Conservation (phyloP, 2,888 invertebrate species). For the Amphipyra tragopoginis region DNA sequence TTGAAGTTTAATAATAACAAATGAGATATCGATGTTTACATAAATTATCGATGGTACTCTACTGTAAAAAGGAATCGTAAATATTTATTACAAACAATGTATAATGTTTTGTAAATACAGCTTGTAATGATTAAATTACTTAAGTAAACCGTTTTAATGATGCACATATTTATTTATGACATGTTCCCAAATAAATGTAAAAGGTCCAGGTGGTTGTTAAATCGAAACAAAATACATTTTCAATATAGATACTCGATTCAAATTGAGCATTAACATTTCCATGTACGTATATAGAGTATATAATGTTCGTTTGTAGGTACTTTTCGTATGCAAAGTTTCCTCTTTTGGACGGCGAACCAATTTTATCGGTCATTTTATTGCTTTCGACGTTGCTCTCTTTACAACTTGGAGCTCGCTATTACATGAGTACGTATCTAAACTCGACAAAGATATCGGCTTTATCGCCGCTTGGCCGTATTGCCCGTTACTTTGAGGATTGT, state of each 20-base stretch:
- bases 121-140: conserved; percentile 6
- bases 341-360: conserved; percentile 61
- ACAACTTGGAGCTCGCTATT: conserved; percentile 58
- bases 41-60: conserved; percentile 8
- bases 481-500: conserved; percentile 42
- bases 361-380: conserved; percentile 66
- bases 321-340: conserved; percentile 64
- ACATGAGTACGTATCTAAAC: conserved; percentile 60
- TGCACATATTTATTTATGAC: conserved; percentile 17
- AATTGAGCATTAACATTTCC: conserved; percentile 49
- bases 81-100: too few relatives aligned
- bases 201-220: conserved; percentile 29
- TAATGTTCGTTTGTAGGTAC: conserved; percentile 55
- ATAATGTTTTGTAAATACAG: conserved; percentile 1
- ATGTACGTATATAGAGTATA: conserved; percentile 44
- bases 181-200: conserved; percentile 15
- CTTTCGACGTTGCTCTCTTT: conserved; percentile 60
- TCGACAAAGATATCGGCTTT: conserved; percentile 59
- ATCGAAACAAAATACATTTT: conserved; percentile 43
- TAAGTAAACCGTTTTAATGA: conserved; percentile 8
- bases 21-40: conserved; percentile 10
- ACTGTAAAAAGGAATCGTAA: background rate
- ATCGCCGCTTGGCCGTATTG: conserved; percentile 52
- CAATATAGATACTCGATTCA: conserved; percentile 30
- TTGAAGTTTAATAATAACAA: conserved; percentile 23